Base-by-base conservation (phyloP, 2,113 vertebrate genomes). In the Parotia lawesii region DNA sequence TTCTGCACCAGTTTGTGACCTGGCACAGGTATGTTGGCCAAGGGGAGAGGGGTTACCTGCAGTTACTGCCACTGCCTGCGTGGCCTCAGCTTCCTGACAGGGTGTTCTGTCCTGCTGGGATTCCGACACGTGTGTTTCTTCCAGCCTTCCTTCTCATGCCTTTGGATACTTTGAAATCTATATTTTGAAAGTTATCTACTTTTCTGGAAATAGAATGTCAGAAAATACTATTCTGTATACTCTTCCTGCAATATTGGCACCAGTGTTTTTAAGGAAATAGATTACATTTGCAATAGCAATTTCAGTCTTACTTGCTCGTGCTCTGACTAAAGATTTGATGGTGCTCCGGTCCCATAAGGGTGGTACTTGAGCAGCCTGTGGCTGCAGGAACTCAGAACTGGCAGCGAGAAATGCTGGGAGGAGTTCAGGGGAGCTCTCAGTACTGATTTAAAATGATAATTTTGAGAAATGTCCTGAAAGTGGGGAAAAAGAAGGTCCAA, bases 11-110 rank as follows among this genome's bases (percentile, higher is more conserved):
- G 27, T 72, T 47, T 56, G 20, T 84, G 10, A 42, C 19, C 53
- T 75, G 70, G 77, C 35, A 37, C 28, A 14, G 50, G 12, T 23
- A 0, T 6, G 4, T 6, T 60, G 72, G 69, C 33, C 40, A 1
- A 12, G 27, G 54, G 56, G 38, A 73, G n/a, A 21, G 76, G 33
- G 5, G 15, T 54, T 74, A 10, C 14, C 60, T 57, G 42, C 47
- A 35, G 33, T 50, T 37, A 5, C 18, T 64, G 89, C 20, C 2
- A 1, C 27, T 48, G 57, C 6, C 38, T 13, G 37, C 0, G 0
- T 45, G 56, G 48, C 62, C 33, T 33, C 44, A 35, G 45, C 53
- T 53, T 53, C 47, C 60, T 45, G 27, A 9, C 35, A 1, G 2
- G 3, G 2, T 72, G 8, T 45, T 47, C 64, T 73, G 18, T 42